These are phyloP conservation scores for Drosophila murphyi DNA, from an alignment of 1,140 invertebrate genomes.

Conservation along the genomic window DNA sequence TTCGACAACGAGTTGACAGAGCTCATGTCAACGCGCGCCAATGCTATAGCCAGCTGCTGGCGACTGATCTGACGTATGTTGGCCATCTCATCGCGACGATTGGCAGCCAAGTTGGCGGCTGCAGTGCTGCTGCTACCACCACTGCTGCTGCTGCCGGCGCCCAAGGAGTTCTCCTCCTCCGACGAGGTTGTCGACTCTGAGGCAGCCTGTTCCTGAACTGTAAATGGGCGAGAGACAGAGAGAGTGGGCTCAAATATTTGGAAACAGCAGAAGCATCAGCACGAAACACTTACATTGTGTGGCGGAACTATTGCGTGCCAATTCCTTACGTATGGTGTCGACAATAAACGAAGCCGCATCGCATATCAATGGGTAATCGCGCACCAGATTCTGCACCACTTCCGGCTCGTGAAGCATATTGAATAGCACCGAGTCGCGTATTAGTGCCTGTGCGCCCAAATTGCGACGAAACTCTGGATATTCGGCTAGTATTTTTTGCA, in stretches of 20 bases:
- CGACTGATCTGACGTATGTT: conserved; percentile 82
- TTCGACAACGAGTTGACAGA: conserved; percentile 80
- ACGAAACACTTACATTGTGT: conserved; percentile 57
- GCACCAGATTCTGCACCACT: conserved; percentile 71
- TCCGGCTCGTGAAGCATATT: conserved; percentile 75
- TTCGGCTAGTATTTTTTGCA: conserved; percentile 77
- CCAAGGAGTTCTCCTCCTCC: conserved; percentile 79
- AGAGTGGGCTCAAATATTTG: background rate
- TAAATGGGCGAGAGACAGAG: background rate
- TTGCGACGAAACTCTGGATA: conserved; percentile 83
- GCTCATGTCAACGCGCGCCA: conserved; percentile 65
- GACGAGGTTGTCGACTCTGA: conserved; percentile 80
- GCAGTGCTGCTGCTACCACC: conserved; percentile 62
- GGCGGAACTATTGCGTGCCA: conserved; percentile 68
- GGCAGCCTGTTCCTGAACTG: conserved; percentile 77
- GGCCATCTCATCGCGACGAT: conserved; percentile 62
- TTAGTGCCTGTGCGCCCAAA: conserved; percentile 77
- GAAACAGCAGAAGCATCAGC: background rate
- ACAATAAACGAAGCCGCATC: conserved; percentile 80
- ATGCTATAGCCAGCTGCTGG: conserved; percentile 75
- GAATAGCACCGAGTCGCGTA: conserved; percentile 80
- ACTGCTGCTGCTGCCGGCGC: conserved; percentile 76
- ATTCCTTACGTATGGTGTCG: conserved; percentile 77
- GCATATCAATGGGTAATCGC: conserved; percentile 79
- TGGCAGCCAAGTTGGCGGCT: conserved; percentile 52